Base-by-base conservation (phyloP, 23 tunicate genomes). In the Diplosoma virens region DNA sequence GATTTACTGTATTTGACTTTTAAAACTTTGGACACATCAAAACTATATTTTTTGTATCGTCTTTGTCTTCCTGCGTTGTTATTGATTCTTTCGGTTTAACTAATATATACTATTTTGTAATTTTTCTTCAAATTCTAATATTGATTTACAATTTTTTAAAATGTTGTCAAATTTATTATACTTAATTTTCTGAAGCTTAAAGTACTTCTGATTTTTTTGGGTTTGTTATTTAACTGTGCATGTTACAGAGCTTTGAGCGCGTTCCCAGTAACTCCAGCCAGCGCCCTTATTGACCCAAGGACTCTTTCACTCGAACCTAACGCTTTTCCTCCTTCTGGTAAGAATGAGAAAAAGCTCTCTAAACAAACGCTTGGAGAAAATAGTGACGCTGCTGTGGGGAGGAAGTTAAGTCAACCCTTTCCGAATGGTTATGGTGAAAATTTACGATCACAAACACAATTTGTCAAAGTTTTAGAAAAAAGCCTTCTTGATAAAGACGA, bases 271-370 rank as follows among this genome's bases (percentile, higher is more conserved):
- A 61, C 69, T 29, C 73, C 87, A 6, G 87, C 81, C 5, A 74
- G 55, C 32, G 66, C 93, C 2, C 34, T 66, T 1, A 86, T 86
- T 34, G 93, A 86, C 58, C 93, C 93, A 14, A 54, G 93, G 24
- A 86, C 93, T 23, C 73, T 86, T 7, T 86, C 93, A 0, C 61
- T 86, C 18, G 93, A 86, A 45, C 93, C 93, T 25, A 86, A 79
- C 53, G 27, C 85, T 46, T 54, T 64, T 53, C 68, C 46, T 17
- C 77, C 71, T 14, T 23, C 77, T 1, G 79, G 79, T 46, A 64
- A 47, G 17, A 48, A 23, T 52, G 75, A 17, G 18, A 35, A 73
- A 22, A 84, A 65, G 70, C 33, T 28, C 11, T 65, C 80, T 4
- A 72, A 64, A 50, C 41, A 70, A 48, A 33, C 41, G 47, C 78